Conservation (phyloP, 2,888 invertebrate species). For the Phyllotreta cruciferae region DNA sequence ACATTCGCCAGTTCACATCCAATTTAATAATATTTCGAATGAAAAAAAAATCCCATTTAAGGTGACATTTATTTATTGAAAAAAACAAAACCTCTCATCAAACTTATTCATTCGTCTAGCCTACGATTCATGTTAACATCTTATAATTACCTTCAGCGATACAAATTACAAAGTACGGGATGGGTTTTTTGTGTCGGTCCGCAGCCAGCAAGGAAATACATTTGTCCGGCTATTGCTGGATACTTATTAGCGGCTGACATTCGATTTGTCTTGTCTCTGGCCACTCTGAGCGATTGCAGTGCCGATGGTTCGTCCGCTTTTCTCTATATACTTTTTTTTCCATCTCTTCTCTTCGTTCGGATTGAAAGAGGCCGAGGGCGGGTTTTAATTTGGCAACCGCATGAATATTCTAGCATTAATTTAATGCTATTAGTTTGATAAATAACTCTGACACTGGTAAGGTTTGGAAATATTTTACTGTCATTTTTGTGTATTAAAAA, state of each 20-base stretch:
- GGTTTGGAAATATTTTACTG: constrained; percentile 19
- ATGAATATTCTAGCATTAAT: constrained; percentile 57
- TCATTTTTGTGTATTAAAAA: constrained; percentile 4
- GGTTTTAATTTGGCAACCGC: constrained; percentile 57
- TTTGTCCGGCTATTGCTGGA: constrained; percentile 62
- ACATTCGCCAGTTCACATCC: background rate
- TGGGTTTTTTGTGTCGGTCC: constrained; percentile 60
- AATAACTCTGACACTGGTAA: constrained; percentile 34
- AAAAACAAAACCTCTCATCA: constrained; percentile 52
- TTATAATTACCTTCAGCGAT: constrained; percentile 61
- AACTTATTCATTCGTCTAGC: constrained; percentile 49
- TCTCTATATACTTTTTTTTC: constrained; percentile 36
- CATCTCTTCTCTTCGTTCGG: constrained; percentile 39
- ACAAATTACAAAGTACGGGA: constrained; percentile 61
- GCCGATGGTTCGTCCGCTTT: constrained; percentile 37
- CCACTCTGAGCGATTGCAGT: constrained; percentile 58
- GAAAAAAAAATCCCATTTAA: constrained; percentile 21
- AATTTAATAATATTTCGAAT: constrained; percentile 21
- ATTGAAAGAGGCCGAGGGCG: constrained; percentile 48
- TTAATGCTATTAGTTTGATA: constrained; percentile 52
- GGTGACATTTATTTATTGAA: constrained; percentile 50
- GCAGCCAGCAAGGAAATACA: constrained; percentile 59
- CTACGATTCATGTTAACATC: constrained; percentile 49
- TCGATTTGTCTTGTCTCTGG: constrained; percentile 64
- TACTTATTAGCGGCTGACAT: constrained; percentile 65